Conservation (phyloP, 2,888 invertebrate species). For the Erebia palarica region DNA sequence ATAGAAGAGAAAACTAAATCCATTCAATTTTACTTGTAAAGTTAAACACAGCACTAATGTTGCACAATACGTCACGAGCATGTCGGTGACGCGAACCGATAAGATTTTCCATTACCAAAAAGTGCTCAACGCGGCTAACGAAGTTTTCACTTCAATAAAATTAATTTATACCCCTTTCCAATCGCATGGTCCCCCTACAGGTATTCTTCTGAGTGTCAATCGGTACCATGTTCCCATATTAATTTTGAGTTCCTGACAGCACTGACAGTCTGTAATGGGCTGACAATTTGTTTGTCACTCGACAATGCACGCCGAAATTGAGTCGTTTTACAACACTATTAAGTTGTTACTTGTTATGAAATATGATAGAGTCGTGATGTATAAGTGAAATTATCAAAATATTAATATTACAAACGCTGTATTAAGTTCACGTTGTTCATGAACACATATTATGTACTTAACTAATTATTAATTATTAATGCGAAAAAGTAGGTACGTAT, state of each 20-base stretch:
- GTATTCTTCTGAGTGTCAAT: constrained; percentile 62
- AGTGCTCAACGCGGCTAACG: background rate
- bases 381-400: constrained; percentile 17
- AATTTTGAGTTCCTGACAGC: constrained; percentile 66
- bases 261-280: constrained; percentile 69
- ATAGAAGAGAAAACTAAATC: no score
- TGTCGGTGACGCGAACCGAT: no score
- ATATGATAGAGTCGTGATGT: constrained; percentile 20
- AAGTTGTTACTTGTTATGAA: background rate
- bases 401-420: background rate
- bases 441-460: no score
- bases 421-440: no score
- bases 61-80: no score
- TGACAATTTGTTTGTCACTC: constrained; percentile 62
- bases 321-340: constrained; percentile 36
- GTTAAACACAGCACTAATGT: no score
- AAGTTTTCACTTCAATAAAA: no score
- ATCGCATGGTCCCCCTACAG: constrained; percentile 43
- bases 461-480: no score
- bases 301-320: constrained; percentile 47
- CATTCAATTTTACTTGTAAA: no score
- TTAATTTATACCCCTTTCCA: background rate
- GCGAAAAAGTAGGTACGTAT: no score
- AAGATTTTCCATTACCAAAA: no score
- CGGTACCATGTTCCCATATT: constrained; percentile 72